A percentile compares a stretch with the other conserved stretches of the same genome.
phyloP scores from a whole-genome alignment of 2,797 vertebrate genomes.

The Gephyroberyx darwinii region DNA sequence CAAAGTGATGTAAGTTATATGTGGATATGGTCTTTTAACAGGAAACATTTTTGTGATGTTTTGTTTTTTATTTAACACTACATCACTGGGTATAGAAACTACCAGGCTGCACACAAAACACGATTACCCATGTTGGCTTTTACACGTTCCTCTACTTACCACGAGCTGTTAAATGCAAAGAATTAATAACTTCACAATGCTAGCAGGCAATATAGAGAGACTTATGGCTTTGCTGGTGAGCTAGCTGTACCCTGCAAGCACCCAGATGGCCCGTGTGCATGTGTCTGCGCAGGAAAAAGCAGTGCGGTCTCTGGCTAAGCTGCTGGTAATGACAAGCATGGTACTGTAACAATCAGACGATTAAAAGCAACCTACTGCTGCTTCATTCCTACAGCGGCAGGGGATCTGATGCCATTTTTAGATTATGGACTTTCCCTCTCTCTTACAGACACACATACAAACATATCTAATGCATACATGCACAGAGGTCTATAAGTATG shows the following conservation, averaged over 20 bases:
- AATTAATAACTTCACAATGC: neutral
- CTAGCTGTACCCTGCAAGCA: conserved; percentile 26
- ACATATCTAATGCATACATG: conserved; percentile 4
- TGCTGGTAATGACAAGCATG: conserved; percentile 52
- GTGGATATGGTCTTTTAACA: no score
- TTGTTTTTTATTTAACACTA: no score
- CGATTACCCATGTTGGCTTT: no score
- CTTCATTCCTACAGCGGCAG: conserved; percentile 32
- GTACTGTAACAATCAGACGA: conserved; percentile 58
- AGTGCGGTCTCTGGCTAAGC: conserved; percentile 43
- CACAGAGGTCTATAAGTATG: conserved; percentile 38
- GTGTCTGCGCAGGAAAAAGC: conserved; percentile 39
- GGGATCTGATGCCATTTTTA: conserved; percentile 47
- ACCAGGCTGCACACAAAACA: neutral
- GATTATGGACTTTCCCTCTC: neutral
- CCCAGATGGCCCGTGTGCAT: conserved; percentile 46
- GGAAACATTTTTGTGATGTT: no score
- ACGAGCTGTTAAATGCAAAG: neutral
- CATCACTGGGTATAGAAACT: neutral
- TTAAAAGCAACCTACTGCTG: conserved; percentile 55
- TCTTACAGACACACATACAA: neutral
- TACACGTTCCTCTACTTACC: no score
- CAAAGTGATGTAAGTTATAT: no score
- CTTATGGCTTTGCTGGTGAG: neutral
- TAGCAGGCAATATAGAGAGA: neutral